Conservation (phyloP, 2,797 vertebrate species). For the Leuciscus waleckii region DNA sequence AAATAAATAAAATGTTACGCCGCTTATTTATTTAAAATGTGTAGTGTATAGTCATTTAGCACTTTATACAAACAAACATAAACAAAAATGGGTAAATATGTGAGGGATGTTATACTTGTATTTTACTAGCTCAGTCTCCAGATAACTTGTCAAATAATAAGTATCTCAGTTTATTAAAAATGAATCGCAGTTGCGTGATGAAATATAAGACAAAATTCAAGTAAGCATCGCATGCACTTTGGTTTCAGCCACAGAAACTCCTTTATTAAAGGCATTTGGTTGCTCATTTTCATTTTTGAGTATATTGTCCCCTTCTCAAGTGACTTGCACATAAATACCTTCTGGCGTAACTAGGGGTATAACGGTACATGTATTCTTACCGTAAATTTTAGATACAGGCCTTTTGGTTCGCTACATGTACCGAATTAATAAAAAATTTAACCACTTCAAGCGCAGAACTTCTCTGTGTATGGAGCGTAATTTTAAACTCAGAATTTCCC, state of each 20-base stretch:
- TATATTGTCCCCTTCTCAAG: neutral
- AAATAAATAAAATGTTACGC: neutral
- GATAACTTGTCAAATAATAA: neutral
- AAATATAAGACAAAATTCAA: neutral
- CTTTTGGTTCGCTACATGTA: too few relatives aligned
- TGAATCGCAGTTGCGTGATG: neutral
- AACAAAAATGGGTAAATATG: neutral
- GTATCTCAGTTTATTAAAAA: neutral
- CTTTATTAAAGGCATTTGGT: neutral
- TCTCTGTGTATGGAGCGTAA: neutral
- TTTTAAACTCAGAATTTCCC: neutral
- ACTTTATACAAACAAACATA: neutral
- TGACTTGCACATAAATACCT: neutral
- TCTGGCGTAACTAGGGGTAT: neutral
- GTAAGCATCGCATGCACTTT: neutral
- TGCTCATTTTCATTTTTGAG: neutral
- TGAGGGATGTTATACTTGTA: neutral
- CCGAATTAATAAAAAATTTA: neutral
- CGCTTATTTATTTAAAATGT: neutral
- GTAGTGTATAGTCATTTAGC: neutral
- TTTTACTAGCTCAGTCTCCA: neutral
- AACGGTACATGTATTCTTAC: neutral
- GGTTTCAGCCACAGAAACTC: neutral
- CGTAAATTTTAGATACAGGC: accelerated
- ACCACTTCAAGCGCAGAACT: neutral